Conservation (phyloP, 2,113 vertebrate species). For the Platycercus adscitus region DNA sequence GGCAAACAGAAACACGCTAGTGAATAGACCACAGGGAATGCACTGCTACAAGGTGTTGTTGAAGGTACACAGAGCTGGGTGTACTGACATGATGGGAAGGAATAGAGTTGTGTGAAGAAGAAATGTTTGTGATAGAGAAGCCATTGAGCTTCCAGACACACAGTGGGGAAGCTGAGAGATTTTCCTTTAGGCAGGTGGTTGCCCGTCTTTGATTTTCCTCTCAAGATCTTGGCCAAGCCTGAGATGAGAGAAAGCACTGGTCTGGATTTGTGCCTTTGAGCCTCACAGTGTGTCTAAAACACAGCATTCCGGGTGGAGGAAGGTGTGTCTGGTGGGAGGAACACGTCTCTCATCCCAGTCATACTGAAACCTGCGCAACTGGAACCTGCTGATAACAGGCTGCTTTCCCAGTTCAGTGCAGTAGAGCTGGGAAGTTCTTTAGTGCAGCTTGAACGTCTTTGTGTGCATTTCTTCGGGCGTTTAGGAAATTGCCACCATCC, state of each 20-base stretch:
- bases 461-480: neutral
- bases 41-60: neutral
- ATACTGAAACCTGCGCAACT: neutral
- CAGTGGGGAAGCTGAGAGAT: neutral
- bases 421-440: neutral
- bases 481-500: neutral
- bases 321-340: neutral
- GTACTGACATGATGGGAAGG: neutral
- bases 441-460: neutral
- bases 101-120: neutral
- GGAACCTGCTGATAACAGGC: neutral
- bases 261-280: constrained; percentile 13
- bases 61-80: neutral
- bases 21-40: neutral
- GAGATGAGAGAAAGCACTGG: neutral
- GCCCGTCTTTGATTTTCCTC: neutral
- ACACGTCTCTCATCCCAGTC: neutral
- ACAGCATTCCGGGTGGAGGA: neutral
- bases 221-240: neutral
- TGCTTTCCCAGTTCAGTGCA: neutral
- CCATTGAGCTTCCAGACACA: neutral
- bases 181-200: neutral
- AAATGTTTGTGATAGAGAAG: neutral
- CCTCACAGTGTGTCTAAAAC: neutral
- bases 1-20: neutral